Evolutionary conservation across 2,113 vertebrate genomes (phyloP), one percentile per base, ranked within the genome.

Genomic region (Maylandia zebra): DNA sequence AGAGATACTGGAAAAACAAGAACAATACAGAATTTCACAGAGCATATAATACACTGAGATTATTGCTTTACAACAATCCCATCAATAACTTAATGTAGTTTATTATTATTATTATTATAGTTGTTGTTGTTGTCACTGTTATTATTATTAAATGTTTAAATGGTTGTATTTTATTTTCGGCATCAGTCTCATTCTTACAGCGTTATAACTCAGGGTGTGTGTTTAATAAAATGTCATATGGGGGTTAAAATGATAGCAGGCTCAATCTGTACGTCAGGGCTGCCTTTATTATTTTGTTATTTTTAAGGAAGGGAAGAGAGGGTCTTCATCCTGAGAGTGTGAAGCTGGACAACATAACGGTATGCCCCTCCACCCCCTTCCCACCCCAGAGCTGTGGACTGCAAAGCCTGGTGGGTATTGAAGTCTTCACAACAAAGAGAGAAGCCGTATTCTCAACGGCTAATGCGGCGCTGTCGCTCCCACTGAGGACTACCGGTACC

Each of bases 401-500:
- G 93, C 94, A 93, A 87, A 59, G 95, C 91, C 52, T 94, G 84
- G 1, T 91, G 95, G 95, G 95, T 91, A 94, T 32, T 95, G 94
- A 45, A 95, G 95, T 96, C 83, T 90, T 91, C 50, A 3, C 48
- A 12, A 19, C 38, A 89, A 90, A 88, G 81, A 90, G 83, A 36
- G 3, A 50, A 50, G 84, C 84, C 19, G 41, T 8, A 45, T 48
- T 86, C 30, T 53, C 74, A 84, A 71, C 83, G 83, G 74, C 83
- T 55, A 50, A 85, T 24, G 85, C 56, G 76, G 76, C 32, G 78
- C 81, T 59, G 85, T 94, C 64, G 86, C 81, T 7, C 87, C 87
- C 59, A 8, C 11, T 9, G 57, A 83, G 89, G 94, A 97, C 96
- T 96, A 96, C 96, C 94, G 91, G 71, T 88, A 96, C 96, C 96